A percentile compares a stretch with the other conserved stretches of the same genome.
phyloP scores from a whole-genome alignment of 2,888 invertebrate species.

The Ormyrus pomaceus region DNA sequence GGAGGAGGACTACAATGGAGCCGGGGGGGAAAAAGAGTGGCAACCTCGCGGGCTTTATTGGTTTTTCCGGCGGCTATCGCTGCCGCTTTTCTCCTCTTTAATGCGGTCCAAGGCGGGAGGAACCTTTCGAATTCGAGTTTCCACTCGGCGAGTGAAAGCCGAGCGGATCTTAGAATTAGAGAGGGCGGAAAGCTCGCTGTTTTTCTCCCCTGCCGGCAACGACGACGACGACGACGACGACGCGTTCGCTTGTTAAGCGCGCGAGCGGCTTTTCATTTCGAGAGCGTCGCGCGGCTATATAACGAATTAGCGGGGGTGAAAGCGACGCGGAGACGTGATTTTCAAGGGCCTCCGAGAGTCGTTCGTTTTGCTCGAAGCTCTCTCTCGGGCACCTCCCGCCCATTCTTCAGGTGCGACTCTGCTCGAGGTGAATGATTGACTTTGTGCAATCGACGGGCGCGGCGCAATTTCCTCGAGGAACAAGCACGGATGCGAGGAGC shows the following conservation, averaged over 20 bases:
- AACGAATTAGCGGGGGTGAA: not conserved
- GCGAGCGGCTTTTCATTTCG: not conserved
- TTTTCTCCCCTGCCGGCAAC: not conserved
- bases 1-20: not conserved
- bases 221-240: not conserved
- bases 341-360: too few relatives aligned
- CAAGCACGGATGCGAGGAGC: too few relatives aligned
- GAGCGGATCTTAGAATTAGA: conserved; percentile 23
- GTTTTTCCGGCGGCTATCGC: conserved; percentile 15
- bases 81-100: not conserved
- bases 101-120: not conserved
- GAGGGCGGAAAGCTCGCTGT: not conserved
- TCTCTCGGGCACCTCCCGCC: too few relatives aligned
- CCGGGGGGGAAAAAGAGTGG: not conserved
- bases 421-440: too few relatives aligned
- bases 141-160: not conserved
- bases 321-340: too few relatives aligned
- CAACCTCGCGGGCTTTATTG: conserved; percentile 24
- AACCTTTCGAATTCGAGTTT: not conserved
- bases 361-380: too few relatives aligned
- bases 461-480: too few relatives aligned
- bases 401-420: too few relatives aligned
- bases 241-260: not conserved
- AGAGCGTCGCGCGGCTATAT: not conserved
- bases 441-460: too few relatives aligned